These are phyloP conservation scores for Cataglyphis rosenhaueri DNA, from an alignment of 2,888 invertebrate species.

Conservation along the genomic window DNA sequence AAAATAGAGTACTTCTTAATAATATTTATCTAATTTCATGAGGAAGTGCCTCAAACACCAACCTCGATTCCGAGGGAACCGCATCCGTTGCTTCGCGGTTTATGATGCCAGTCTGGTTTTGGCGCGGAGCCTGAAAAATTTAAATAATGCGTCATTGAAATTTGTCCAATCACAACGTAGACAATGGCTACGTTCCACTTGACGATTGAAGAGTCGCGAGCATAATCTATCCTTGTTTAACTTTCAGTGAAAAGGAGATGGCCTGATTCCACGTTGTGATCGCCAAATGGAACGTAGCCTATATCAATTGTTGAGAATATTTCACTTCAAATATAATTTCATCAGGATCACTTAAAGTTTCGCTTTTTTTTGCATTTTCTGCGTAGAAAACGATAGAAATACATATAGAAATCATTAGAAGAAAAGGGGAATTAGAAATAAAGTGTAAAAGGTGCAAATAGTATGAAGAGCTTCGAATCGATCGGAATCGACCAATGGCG, in stretches of 20 bases:
- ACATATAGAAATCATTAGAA: neutral
- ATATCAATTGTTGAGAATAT: constrained; percentile 13
- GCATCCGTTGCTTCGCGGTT: constrained; percentile 93
- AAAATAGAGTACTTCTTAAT: neutral
- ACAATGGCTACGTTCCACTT: neutral
- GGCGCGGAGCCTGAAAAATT: constrained; percentile 88
- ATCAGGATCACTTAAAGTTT: no score
- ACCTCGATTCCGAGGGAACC: constrained; percentile 92
- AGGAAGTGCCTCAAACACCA: constrained; percentile 71
- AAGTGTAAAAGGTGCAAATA: constrained; percentile 12
- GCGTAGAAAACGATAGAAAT: neutral
- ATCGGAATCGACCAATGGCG: constrained; percentile 38
- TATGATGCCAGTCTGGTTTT: constrained; percentile 90
- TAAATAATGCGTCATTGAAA: constrained; percentile 18
- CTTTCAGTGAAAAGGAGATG: neutral
- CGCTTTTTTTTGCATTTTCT: neutral
- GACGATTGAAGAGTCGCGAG: neutral
- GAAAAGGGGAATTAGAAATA: neutral
- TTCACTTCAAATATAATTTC: neutral
- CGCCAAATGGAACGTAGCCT: neutral
- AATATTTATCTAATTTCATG: neutral
- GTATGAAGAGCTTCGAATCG: neutral
- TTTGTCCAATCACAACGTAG: neutral
- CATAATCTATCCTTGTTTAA: neutral
- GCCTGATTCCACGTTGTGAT: neutral